Base-by-base conservation (phyloP, 2,888 invertebrate genomes). In the Lasioglossum pauxillum region DNA sequence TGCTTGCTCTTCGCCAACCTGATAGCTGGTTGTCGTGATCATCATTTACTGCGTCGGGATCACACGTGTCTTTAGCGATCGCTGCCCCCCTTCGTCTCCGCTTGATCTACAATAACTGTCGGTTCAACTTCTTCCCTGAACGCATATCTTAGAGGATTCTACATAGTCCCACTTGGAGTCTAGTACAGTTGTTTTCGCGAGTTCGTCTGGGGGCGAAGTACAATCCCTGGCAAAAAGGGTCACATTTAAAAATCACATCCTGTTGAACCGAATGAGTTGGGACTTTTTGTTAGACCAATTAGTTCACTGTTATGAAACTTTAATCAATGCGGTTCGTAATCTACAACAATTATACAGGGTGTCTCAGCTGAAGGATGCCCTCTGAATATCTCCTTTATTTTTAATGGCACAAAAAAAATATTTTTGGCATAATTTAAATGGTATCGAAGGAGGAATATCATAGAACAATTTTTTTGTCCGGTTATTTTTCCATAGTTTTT, bases 61-160 rank as follows among this genome's bases (percentile, higher is more conserved):
- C 69, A 69, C 69, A 19, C 31, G 69, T 69, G 69, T 69, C 67
- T 67, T 35, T 31, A 35, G 31, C 64, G 31, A 64, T 35, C 27
- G 27, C 31, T 35, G 27, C 16, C 31, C 16, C 16, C 16, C 35
- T 64, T 7, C 64, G 27, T 7, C 31, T 31, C 31, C 27, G 60
- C 31, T 64, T 64, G 64, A 64, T 64, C 64, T 31, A 64, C 64
- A 16, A 64, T 64, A 64, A 64, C 64, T 64, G 27, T 31, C 64
- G 1, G 16, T 16, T 14, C 7, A 64, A 64, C 64, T 31, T 64
- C 64, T 64, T 64, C 64, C 16, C 16, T 64, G 53, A n/a, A 53
- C 64, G 64, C 64, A 31, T 64, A 27, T 64, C 64, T 31, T 5
- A 64, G 0, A 31, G 16, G 14, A 16, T 31, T 64, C 31, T 31